Evolutionary conservation across 2,888 invertebrate genomes (phyloP).

Genomic region (Agriopis aurantiaria): DNA sequence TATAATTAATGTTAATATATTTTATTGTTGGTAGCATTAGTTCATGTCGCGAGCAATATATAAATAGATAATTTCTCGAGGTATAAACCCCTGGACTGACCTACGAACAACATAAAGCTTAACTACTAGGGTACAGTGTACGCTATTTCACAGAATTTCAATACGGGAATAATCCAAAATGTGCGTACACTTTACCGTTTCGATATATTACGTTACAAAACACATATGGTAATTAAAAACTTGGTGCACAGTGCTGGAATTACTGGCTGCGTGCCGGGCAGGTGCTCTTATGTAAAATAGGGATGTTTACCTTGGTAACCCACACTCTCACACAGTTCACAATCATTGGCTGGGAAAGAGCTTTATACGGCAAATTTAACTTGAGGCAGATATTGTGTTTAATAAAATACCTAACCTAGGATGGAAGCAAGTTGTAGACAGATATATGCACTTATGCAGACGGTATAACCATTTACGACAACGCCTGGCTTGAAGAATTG

Average conservation of each 20-base stretch:
- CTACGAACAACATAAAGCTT: conserved; percentile 85
- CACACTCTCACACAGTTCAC: conserved; percentile 71
- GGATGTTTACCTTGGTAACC: conserved; percentile 77
- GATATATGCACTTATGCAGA: no score
- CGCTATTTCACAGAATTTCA: conserved; percentile 50
- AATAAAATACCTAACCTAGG: not conserved
- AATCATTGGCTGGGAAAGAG: conserved; percentile 59
- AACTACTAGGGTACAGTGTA: conserved; percentile 78
- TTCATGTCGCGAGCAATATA: conserved; percentile 54
- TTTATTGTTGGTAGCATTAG: conserved; percentile 2
- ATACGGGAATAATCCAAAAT: conserved; percentile 23
- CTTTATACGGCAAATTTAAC: conserved; percentile 31
- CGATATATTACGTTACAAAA: conserved; percentile 84
- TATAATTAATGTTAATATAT: not conserved
- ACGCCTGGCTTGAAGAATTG: no score
- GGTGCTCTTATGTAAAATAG: conserved; percentile 84
- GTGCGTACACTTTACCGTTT: conserved; percentile 79
- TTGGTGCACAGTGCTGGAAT: conserved; percentile 84
- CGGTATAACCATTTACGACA: no score
- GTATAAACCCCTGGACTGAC: conserved; percentile 68
- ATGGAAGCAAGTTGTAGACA: no score
- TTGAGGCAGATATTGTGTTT: not conserved
- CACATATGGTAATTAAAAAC: conserved; percentile 85
- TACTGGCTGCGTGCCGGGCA: conserved; percentile 87
- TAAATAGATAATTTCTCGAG: conserved; percentile 60